Conservation (phyloP, 1,140 invertebrate genomes). For the Batillaria attramentaria region DNA sequence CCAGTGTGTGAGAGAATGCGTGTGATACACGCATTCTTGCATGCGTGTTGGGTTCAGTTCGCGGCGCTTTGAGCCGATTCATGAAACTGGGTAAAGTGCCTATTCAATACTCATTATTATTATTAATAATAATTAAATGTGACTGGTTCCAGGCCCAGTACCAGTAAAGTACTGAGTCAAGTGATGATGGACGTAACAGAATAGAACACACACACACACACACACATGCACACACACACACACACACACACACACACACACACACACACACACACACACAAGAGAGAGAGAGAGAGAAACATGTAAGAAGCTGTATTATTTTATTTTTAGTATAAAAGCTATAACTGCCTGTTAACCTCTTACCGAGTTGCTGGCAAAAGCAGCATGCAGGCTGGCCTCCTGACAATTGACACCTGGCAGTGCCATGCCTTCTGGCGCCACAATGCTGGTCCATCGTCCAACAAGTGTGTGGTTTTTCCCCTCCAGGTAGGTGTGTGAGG, state of each 20-base stretch:
- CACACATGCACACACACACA: background rate
- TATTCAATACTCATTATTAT: no score
- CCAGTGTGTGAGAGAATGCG: no score
- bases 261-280: background rate
- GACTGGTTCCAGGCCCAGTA: no score
- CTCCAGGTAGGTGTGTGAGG: constrained; percentile 43
- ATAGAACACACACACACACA: background rate
- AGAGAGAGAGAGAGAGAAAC: background rate
- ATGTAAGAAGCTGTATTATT: no score
- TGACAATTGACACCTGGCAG: constrained; percentile 48
- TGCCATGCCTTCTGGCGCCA: constrained; percentile 49
- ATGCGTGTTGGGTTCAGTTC: no score
- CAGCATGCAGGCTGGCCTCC: constrained; percentile 54
- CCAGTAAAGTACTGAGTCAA: no score
- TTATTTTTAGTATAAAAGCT: background rate
- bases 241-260: background rate
- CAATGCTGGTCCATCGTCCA: constrained; percentile 62
- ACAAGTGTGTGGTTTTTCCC: constrained; percentile 49
- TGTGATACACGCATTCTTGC: no score
- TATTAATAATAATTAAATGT: no score
- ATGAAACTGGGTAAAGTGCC: no score
- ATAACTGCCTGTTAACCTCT: no score
- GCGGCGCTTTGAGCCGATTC: no score
- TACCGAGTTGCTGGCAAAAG: constrained; percentile 62
- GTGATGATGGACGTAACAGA: no score